Percentiles rank a stretch among this genome's conserved stretches.
phyloP scores from a whole-genome alignment of 2,888 invertebrate species.

The Lasioglossum leucozonium region DNA sequence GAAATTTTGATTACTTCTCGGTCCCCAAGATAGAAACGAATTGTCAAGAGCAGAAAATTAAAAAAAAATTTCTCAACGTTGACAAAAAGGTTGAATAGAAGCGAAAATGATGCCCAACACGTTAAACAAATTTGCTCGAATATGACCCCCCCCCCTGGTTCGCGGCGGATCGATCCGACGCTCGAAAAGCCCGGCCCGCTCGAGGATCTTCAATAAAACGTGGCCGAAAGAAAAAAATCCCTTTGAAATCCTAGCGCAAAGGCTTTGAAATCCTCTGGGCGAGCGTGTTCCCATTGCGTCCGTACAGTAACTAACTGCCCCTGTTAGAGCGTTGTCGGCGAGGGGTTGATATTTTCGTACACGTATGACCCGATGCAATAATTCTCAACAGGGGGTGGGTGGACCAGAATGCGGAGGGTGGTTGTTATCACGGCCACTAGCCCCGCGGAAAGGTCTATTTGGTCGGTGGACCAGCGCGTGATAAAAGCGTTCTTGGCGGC shows the following conservation, averaged over 20 bases:
- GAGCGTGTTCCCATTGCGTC: background rate
- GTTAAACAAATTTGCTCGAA: background rate
- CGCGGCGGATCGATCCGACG: background rate
- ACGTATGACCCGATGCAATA: constrained; percentile 1
- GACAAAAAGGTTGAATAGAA: background rate
- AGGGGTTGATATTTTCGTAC: constrained; percentile 54
- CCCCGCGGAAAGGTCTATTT: constrained; percentile 57
- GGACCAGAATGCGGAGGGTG: background rate
- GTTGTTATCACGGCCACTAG: constrained; percentile 52
- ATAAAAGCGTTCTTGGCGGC: constrained; percentile 56
- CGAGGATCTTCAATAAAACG: constrained; percentile 1
- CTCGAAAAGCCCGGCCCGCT: background rate
- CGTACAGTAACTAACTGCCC: background rate
- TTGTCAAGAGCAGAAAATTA: too few species aligned
- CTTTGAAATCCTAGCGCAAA: background rate
- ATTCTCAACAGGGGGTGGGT: background rate
- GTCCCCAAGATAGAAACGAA: too few species aligned
- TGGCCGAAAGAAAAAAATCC: background rate
- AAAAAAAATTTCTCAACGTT: too few species aligned
- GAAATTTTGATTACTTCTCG: too few species aligned
- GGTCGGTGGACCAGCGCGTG: constrained; percentile 50
- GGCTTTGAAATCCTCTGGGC: background rate
- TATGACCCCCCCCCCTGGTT: background rate
- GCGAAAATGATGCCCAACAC: background rate
- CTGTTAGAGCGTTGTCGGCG: background rate